Evolutionary conservation across 2,888 invertebrate genomes (phyloP), one percentile per base, ranked within the genome.

Genomic region (Leptopilina myrica): DNA sequence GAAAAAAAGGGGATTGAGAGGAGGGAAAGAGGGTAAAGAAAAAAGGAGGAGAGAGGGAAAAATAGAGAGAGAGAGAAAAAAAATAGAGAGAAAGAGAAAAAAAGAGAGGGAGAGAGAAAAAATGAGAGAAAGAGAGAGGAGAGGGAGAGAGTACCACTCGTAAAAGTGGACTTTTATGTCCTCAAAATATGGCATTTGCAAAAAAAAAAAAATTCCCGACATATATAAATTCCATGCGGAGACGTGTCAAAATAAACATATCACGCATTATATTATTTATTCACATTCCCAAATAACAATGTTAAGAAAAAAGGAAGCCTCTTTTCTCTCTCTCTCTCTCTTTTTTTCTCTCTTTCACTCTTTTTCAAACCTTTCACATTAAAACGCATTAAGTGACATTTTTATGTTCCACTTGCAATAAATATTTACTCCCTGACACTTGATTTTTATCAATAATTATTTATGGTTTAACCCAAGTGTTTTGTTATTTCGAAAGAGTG

Each of bases 81-180:
- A 5, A 5, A 5, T 3, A 33, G 33, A 33, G 56, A 73, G 53
- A 20, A 1, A 20, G 20, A 20, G 1, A 20, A 20, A 20, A 1
- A 20, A 3, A 33, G 33, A 2, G 5, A 33, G 5, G 5, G 5
- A 5, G 3, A 33, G 3, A 33, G 2, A 5, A 3, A 33, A 3
- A 5, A 3, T 2, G 33, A 33, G 33, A 33, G 0, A 33, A 33
- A 5, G 0, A 5, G 33, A 33, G 33, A 5, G 33, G 33, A 33
- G 33, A 5, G 33, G 33, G 33, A 33, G 33, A 33, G 56, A 73
- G 53, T n/a, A n/a, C 53, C 53, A 33, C 33, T 73, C 73, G 73
- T 73, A 73, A 56, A 56, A 73, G 73, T 73, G 73, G 56, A 73
- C 33, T 73, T 73, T 73, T 73, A 73, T 73, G 33, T n/a, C 33